A percentile compares a stretch with the other conserved stretches of the same genome.
These are phyloP conservation scores for Virgularia gustaviana DNA, from an alignment of 92 coral and sea anemone genomes.

Conservation along the genomic window DNA sequence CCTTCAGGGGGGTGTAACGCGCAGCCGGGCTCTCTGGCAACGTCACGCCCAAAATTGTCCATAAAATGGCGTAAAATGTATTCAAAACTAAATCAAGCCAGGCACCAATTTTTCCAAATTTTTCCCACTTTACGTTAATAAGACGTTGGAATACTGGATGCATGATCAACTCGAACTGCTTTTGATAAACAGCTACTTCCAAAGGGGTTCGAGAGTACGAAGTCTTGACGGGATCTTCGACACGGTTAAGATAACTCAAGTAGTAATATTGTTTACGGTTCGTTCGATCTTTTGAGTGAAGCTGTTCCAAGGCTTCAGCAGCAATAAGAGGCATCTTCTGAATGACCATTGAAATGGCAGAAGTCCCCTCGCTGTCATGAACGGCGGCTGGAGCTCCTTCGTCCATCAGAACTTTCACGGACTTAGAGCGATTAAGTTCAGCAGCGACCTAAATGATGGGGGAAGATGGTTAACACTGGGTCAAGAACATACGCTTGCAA, in stretches of 20 bases:
- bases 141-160: conserved; percentile 95
- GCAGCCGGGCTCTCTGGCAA: conserved; percentile 58
- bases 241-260: conserved; percentile 82
- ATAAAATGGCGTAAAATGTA: conserved; percentile 68
- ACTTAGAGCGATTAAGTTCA: conserved; percentile 90
- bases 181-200: conserved; percentile 87
- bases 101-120: conserved; percentile 85
- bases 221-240: conserved; percentile 55
- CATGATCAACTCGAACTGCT: conserved; percentile 96
- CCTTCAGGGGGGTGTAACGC: conserved; percentile 57
- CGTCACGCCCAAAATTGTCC: conserved; percentile 90
- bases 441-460: conserved; percentile 74
- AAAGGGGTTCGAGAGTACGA: conserved; percentile 84
- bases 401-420: conserved; percentile 69
- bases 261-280: conserved; percentile 88
- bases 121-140: conserved; percentile 84
- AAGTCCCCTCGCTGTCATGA: conserved; percentile 83
- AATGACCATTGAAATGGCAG: conserved; percentile 84
- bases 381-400: conserved; percentile 89
- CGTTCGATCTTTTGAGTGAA: conserved; percentile 85
- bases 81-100: conserved; percentile 77
- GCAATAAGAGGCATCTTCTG: conserved; percentile 92
- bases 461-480: not conserved
- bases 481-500: no score
- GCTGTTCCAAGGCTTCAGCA: conserved; percentile 76